Evolutionary conservation across 2,797 vertebrate genomes (phyloP), one percentile per base, ranked within the genome.

Genomic region (Girardinus metallicus): DNA sequence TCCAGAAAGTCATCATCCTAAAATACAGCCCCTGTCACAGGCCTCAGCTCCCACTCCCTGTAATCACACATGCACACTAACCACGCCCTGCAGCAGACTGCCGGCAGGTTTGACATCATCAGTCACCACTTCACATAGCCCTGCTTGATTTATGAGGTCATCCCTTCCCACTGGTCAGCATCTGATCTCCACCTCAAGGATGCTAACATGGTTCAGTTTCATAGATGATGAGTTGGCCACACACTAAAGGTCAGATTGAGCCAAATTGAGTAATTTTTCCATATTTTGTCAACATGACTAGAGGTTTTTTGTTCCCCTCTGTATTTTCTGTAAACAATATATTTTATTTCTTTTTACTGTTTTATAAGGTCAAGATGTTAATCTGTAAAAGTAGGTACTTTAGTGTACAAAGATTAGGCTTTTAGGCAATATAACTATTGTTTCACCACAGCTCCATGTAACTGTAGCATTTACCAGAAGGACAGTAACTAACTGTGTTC

Each of bases 1-100:
- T 80, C 81, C 76, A 86, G 94, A 92, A 95, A 86, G 92, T 95
- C 93, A 94, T 93, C 85, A 31, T 86, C 81, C 85, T 62, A 10
- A 88, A 93, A 94, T 93, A 88, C 78, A 55, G 31, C 75, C 83
- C 62, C 73, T 72, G 82, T 90, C 87, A 88, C 81, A 79, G 73
- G 75, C 81, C 44, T 79, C 46, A 77, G 86, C 79, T 73, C 84
- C 87, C 83, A 81, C 82, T 80, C 83, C 81, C 84, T 81, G 46
- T 72, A 75, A 80, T 34, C 74, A 60, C 83, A 15, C 83, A 79
- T 77, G n/a, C 81, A 44, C 41, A 23, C 46, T 7, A 16, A 29
- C 64, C 85, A 74, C 77, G 76, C 73, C 75, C 77, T 75, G 2
- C 55, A 44, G 72, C 2, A 21, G 57, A 62, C 73, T 75, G 39